Evolutionary conservation across 1,140 invertebrate species (phyloP).

Genomic region (Pseudoatta argentina): DNA sequence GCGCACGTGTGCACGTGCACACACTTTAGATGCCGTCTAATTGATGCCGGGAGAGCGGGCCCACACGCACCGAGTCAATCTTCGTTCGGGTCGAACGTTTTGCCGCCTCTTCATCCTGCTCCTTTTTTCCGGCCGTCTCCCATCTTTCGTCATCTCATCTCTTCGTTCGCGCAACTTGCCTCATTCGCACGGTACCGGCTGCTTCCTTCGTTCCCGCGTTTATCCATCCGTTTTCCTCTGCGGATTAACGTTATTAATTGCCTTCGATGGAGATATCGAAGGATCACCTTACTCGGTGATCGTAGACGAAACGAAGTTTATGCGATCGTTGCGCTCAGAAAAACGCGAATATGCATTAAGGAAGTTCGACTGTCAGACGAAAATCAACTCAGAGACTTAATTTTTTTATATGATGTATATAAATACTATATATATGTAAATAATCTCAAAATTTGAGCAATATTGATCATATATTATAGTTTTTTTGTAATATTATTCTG

Average conservation of each 20-base stretch:
- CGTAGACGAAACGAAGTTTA: conserved; percentile 40
- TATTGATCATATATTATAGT: no score
- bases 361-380: no score
- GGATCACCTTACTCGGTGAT: conserved; percentile 65
- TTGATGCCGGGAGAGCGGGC: conserved; percentile 77
- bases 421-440: no score
- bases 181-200: conserved; percentile 38
- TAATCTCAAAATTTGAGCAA: no score
- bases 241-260: conserved; percentile 74
- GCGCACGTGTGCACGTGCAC: conserved; percentile 62
- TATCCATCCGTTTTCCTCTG: conserved; percentile 9
- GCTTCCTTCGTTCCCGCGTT: neutral
- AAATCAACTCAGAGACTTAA: no score
- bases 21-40: conserved; percentile 75
- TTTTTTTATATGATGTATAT: no score
- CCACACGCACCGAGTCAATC: conserved; percentile 80
- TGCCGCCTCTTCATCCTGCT: conserved; percentile 63
- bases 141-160: conserved; percentile 24
- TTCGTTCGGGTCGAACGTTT: conserved; percentile 73
- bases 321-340: conserved; percentile 23
- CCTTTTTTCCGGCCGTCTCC: conserved; percentile 32
- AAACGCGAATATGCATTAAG: conserved; percentile 40
- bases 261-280: conserved; percentile 58
- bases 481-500: no score
- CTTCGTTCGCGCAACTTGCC: conserved; percentile 10